Evolutionary conservation across 2,113 vertebrate genomes (phyloP).

Genomic region (Empidonax alnorum): DNA sequence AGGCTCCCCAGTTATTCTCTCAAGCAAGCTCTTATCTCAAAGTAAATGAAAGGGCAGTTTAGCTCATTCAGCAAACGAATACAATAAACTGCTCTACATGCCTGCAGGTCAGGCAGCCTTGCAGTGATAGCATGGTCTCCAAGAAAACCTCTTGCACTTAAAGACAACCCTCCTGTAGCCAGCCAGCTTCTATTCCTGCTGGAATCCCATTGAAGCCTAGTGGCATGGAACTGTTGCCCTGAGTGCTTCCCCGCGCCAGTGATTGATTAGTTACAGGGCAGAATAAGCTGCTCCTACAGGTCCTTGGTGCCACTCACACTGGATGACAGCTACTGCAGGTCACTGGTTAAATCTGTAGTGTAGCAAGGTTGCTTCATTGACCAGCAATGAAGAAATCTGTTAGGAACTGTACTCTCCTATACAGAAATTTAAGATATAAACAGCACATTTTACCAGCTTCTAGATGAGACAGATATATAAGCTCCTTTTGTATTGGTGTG

Average conservation of each 20-base stretch:
- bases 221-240: neutral
- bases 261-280: neutral
- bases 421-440: neutral
- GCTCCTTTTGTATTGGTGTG: neutral
- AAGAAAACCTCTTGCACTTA: neutral
- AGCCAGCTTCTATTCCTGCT: neutral
- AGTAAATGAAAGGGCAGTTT: conserved; percentile 1
- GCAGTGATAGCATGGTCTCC: neutral
- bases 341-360: neutral
- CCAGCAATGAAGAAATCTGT: conserved; percentile 4
- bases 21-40: neutral
- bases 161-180: neutral
- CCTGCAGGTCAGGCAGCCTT: neutral
- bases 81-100: neutral
- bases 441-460: neutral
- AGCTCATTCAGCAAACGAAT: neutral
- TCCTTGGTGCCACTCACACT: neutral
- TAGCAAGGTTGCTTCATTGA: neutral
- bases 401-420: neutral
- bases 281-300: neutral
- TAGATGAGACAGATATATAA: neutral
- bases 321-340: neutral
- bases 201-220: neutral
- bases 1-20: neutral
- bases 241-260: neutral